Percentiles rank a stretch among this genome's conserved stretches.
These are phyloP conservation scores for Malacosoma neustria DNA, from an alignment of 2,888 invertebrate genomes.

Conservation along the genomic window DNA sequence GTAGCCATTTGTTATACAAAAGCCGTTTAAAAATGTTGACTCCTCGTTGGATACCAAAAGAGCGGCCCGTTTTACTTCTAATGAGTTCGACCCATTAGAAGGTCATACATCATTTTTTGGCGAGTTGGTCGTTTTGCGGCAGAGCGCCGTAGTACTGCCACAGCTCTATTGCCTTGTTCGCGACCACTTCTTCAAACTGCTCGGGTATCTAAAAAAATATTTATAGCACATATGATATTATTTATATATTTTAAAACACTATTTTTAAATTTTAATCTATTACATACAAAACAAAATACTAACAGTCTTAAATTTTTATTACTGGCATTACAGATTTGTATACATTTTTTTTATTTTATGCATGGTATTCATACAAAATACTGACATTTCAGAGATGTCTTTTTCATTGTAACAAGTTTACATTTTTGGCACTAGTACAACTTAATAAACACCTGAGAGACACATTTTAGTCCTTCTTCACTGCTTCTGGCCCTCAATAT, in stretches of 20 bases:
- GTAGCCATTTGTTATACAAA: constrained; percentile 5
- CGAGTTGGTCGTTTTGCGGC: constrained; percentile 56
- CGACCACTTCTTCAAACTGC: constrained; percentile 87
- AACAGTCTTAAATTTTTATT: not conserved
- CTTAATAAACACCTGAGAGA: constrained; percentile 67
- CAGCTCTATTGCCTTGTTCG: constrained; percentile 88
- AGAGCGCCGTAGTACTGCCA: constrained; percentile 87
- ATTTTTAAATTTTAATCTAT: too few relatives aligned
- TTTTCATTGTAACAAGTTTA: not conserved
- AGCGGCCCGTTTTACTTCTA: constrained; percentile 45
- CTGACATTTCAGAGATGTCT: not conserved
- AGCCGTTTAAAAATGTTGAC: constrained; percentile 8
- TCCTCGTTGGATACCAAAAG: constrained; percentile 7
- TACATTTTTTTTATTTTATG: constrained; percentile 6
- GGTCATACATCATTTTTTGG: constrained; percentile 73
- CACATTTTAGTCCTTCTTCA: constrained; percentile 77
- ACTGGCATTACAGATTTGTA: constrained; percentile 1
- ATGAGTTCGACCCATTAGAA: constrained; percentile 66
- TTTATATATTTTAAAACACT: too few relatives aligned
- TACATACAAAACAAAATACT: too few relatives aligned
- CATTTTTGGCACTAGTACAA: too few relatives aligned
- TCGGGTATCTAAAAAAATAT: constrained; percentile 78
- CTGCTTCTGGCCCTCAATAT: constrained; percentile 77
- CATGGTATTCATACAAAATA: constrained; percentile 5
- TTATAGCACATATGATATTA: too few relatives aligned